Evolutionary conservation across 2,113 vertebrate genomes (phyloP), one percentile per base, ranked within the genome.

Genomic region (Pelobates fuscus): DNA sequence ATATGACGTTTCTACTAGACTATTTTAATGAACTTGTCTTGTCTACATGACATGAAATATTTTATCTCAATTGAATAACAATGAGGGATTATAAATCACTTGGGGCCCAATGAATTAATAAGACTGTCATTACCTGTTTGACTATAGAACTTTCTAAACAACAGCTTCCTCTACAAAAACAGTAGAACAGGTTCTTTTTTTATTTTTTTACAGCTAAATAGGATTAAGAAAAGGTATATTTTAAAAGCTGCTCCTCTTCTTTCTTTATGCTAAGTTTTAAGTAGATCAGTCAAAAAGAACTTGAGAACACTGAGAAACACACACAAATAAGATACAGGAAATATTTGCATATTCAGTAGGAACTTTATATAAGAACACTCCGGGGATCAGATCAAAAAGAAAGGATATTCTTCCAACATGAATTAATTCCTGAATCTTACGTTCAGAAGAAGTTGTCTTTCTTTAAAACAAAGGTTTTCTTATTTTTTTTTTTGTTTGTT

Each of bases 321-420:
- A 75, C 72, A 75, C 52, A 67, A 67, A 67, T 65, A 76, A 76
- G 72, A 76, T 60, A 49, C 73, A 77, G 64, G 55, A 77, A 68
- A 77, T 37, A 77, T 68, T 77, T 77, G 73, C 73, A 77, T 77
- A 77, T 77, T 68, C 73, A 77, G 73, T 25, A 77, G 73, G 59
- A 67, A 77, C 73, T 77, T 77, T 77, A 77, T 77, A 77, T 67
- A 77, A 77, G 73, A 77, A 77, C 73, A 77, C 73, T 68, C 64
- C 55, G 26, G 73, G 73, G 73, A 77, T 77, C 65, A 77, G 73
- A 77, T 77, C 64, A 77, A 77, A 77, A 64, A 77, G 73, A 68
- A 68, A 68, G 73, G 64, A 77, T 77, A 68, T 77, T 77, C 73
- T 68, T 68, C 73, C 65, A 67, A 67, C 73, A 77, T 76, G 37